These are phyloP conservation scores for Nycticebus coucang DNA, from an alignment of 2,113 vertebrate genomes.

Conservation along the genomic window DNA sequence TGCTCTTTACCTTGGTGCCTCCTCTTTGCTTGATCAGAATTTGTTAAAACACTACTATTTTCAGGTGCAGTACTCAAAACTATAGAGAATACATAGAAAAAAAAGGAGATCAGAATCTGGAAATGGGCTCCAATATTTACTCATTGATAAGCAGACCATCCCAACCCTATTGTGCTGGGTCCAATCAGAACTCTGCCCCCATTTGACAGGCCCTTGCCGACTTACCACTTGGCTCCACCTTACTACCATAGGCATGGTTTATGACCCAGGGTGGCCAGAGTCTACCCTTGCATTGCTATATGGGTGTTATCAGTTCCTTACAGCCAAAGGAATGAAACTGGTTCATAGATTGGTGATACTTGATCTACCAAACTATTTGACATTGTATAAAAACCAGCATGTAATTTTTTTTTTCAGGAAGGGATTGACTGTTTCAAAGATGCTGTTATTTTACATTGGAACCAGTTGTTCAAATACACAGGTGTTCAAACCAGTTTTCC, in stretches of 20 bases:
- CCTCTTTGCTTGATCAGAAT: neutral
- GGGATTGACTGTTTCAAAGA: neutral
- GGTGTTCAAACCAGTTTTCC: neutral
- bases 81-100: neutral
- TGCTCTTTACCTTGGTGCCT: neutral
- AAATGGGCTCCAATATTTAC: neutral
- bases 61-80: neutral
- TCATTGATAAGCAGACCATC: neutral
- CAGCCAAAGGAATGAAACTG: neutral
- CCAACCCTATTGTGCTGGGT: neutral
- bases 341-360: neutral
- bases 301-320: neutral
- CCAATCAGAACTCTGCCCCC: neutral
- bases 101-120: neutral
- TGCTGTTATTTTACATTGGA: constrained; percentile 14
- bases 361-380: neutral
- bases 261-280: neutral
- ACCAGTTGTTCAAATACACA: constrained; percentile 25
- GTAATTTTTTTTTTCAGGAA: neutral
- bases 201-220: neutral
- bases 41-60: neutral
- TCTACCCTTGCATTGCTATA: neutral
- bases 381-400: neutral
- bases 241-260: neutral
- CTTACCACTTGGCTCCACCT: no score